These are phyloP conservation scores for Platysternon megacephalum DNA, from an alignment of 2,113 vertebrate genomes.

Conservation along the genomic window DNA sequence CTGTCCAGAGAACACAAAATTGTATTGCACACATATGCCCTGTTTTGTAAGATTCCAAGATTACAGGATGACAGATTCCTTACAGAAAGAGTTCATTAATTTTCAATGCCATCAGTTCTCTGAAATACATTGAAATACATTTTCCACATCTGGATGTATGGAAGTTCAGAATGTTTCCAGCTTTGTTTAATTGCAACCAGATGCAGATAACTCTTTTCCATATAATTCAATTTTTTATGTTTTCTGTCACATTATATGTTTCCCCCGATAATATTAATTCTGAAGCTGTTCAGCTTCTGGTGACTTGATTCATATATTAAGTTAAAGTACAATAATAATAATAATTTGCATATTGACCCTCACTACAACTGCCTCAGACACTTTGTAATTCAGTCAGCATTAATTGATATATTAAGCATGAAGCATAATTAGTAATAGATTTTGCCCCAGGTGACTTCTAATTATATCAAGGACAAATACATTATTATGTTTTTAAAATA, in stretches of 20 bases:
- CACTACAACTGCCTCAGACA: neutral
- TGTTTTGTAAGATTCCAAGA: neutral
- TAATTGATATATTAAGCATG: neutral
- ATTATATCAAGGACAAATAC: neutral
- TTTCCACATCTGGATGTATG: conserved; percentile 47
- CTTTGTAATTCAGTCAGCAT: neutral
- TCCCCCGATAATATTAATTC: neutral
- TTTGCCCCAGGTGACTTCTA: neutral
- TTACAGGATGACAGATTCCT: neutral
- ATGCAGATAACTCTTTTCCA: conserved; percentile 23
- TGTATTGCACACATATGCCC: neutral
- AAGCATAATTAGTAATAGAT: neutral
- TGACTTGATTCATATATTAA: conserved; percentile 18
- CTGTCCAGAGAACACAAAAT: neutral
- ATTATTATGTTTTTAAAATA: neutral
- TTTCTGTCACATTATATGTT: neutral
- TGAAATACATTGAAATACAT: conserved; percentile 47
- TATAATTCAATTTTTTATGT: conserved; percentile 6
- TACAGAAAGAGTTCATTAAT: conserved; percentile 17
- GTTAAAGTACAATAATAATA: neutral
- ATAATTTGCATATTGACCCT: neutral
- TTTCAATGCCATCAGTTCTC: neutral
- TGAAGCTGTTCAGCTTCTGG: neutral
- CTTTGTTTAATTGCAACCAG: conserved; percentile 50
- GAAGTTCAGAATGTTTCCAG: conserved; percentile 54